Evolutionary conservation across 2,797 vertebrate genomes (phyloP).

Genomic region (Chaenodraco wilsoni): DNA sequence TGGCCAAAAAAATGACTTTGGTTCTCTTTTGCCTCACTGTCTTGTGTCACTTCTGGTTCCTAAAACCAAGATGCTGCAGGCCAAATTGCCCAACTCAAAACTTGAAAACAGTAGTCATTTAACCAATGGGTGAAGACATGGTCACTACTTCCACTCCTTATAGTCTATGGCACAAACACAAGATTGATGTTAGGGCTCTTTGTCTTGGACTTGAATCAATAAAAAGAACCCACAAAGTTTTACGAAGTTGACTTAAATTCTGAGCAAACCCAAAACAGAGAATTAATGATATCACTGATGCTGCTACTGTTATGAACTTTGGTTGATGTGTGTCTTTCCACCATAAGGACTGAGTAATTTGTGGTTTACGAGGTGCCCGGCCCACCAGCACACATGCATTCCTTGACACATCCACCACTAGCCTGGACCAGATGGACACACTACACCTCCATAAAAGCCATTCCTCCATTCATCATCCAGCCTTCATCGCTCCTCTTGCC

Average conservation of each 20-base stretch:
- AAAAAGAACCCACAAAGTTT: background rate
- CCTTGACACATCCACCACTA: slow-evolving; percentile 54
- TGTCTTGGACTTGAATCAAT: background rate
- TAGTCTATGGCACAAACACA: no score
- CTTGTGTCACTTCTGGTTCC: no score
- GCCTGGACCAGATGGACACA: slow-evolving; percentile 52
- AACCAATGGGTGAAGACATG: no score
- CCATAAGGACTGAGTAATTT: slow-evolving; percentile 41
- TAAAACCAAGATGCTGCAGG: no score
- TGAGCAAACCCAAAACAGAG: background rate
- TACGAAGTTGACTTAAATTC: background rate
- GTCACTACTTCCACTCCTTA: no score
- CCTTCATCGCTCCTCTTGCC: slow-evolving; percentile 33
- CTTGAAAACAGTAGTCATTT: no score
- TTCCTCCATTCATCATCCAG: slow-evolving; percentile 57
- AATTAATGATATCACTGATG: background rate
- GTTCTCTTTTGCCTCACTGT: no score
- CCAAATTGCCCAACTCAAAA: no score
- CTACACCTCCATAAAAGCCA: slow-evolving; percentile 57
- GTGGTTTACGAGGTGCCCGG: slow-evolving; percentile 47
- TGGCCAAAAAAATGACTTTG: no score
- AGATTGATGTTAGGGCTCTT: background rate
- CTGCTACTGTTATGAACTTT: background rate
- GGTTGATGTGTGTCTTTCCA: slow-evolving; percentile 28
- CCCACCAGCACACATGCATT: slow-evolving; percentile 44